Evolutionary conservation across 2,888 invertebrate species (phyloP).

Genomic region (Sarcophaga carnaria): DNA sequence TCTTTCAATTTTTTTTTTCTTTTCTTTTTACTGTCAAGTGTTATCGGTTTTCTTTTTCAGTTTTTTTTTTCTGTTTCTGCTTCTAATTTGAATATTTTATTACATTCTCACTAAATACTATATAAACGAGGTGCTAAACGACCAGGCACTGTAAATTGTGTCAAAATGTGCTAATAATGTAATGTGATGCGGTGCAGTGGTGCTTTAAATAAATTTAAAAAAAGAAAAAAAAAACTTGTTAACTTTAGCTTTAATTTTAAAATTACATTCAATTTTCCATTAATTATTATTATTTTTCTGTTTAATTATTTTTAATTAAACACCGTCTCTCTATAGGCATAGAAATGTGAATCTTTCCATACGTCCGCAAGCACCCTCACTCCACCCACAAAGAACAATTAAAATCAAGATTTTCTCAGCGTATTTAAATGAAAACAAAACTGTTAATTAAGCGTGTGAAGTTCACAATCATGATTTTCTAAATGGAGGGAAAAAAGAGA

Average conservation of each 20-base stretch:
- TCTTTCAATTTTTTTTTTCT: no score
- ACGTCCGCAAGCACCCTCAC: no score
- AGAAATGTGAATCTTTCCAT: no score
- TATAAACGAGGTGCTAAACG: neutral
- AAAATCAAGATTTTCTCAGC: no score
- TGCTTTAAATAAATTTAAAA: no score
- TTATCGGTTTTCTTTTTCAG: neutral
- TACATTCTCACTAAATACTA: neutral
- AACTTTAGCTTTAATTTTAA: no score
- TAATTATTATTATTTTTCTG: neutral
- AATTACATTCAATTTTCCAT: neutral
- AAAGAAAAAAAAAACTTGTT: no score
- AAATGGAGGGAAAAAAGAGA: no score
- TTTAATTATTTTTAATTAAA: neutral
- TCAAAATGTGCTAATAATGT: neutral
- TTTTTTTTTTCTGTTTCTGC: no score
- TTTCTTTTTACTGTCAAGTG: neutral
- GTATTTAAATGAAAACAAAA: constrained; percentile 20
- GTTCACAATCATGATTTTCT: neutral
- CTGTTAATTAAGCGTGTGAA: constrained; percentile 38
- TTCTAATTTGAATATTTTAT: neutral
- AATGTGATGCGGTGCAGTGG: no score
- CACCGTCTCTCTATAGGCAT: no score
- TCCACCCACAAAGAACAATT: no score
- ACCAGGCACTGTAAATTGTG: neutral